Conservation (phyloP, 2,888 invertebrate genomes). For the Polydrusus tereticollis region DNA sequence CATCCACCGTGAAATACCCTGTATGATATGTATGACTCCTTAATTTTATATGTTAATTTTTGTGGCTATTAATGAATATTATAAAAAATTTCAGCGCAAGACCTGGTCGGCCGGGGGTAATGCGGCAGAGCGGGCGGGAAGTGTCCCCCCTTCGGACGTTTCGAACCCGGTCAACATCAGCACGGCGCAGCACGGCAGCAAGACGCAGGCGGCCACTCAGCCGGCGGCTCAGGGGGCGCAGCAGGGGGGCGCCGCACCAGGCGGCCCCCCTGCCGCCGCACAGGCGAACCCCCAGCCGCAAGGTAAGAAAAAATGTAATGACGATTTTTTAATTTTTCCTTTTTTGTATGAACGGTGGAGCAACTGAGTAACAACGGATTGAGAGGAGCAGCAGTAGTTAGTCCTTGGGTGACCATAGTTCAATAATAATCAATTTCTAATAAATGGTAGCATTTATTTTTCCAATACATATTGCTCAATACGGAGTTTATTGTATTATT, state of each 20-base stretch:
- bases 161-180: conserved; percentile 58
- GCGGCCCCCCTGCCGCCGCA: conserved; percentile 41
- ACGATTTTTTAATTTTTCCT: conserved; percentile 53
- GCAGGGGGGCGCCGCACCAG: conserved; percentile 51
- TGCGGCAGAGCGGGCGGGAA: conserved; percentile 46
- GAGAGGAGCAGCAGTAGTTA: conserved; percentile 22
- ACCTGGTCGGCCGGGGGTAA: conserved; percentile 46
- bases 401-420: conserved; percentile 27
- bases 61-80: neutral
- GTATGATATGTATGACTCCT: neutral
- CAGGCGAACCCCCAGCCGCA: conserved; percentile 75
- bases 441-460: no score
- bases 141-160: conserved; percentile 47
- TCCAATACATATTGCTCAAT: no score
- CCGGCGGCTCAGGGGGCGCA: conserved; percentile 84
- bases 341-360: conserved; percentile 16
- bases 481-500: no score
- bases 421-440: no score
- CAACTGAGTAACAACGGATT: conserved; percentile 19
- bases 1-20: no score
- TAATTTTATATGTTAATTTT: neutral
- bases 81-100: conserved; percentile 39
- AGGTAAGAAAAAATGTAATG: conserved; percentile 67
- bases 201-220: conserved; percentile 77
- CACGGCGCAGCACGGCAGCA: conserved; percentile 56